Evolutionary conservation across 2,888 invertebrate species (phyloP), one percentile per base, ranked within the genome.

Genomic region (Drosophila neoperkinsi): DNA sequence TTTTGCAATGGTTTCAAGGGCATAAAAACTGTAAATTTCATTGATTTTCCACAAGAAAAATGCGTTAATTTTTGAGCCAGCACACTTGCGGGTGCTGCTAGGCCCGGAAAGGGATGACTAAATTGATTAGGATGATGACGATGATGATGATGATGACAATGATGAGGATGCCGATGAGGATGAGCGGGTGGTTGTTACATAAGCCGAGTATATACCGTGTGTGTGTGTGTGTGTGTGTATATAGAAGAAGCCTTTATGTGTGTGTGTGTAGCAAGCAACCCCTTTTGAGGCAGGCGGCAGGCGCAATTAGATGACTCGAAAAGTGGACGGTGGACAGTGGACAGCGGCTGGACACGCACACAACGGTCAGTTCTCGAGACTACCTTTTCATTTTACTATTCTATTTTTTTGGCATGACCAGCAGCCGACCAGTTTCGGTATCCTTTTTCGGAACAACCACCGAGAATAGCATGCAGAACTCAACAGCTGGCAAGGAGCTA

Each of bases 391-490:
- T 43, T 52, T 74, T 9, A 46, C 25, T 46, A 16, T 25, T 46
- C 16, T 25, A 2, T 83, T 71, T 53, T 55, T 56, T 56, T 56
- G 55, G 66, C 78, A 88, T 86, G 82, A 82, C 84, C 86, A 86
- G 80, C 81, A 82, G n/a, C n/a, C 31, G 21, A 31, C n/a, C 31
- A 33, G 25, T 13, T 21, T 28, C 25, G 25, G 11, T 74, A 76
- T 77, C 76, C 74, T 72, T 73, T 72, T 50, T 55, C n/a, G 70
- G 70, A 83, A 41, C 85, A 88, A 88, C 87, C 87, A 89, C 79
- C 77, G 71, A 75, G 16, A 74, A 72, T 80, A 69, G 81, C 71
- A 81, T 66, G 58, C 61, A 64, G 43, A 52, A 49, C 38, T 41
- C 41, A 80, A 81, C 84, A 84, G 88, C 90, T 88, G 90, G 90